Percentiles rank a stretch among this genome's conserved stretches.
Conservation (phyloP, 2,888 invertebrate genomes). For the Ormia ochracea region DNA sequence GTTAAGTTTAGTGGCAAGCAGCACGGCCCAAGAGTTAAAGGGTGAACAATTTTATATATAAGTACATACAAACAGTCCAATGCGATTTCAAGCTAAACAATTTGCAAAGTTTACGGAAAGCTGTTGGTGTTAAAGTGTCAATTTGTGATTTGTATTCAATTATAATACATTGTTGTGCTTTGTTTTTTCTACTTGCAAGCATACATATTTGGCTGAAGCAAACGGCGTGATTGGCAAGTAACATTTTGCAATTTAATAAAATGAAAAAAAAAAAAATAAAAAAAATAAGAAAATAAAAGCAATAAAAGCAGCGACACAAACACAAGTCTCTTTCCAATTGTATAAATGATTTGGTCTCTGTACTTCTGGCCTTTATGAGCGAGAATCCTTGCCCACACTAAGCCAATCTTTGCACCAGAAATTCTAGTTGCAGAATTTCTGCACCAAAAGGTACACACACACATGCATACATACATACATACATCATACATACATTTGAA, state of each 20-base stretch:
- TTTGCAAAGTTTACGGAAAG: slow-evolving; percentile 35
- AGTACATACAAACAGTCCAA: background rate
- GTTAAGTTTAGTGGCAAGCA: background rate
- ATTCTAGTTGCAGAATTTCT: no score
- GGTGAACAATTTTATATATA: no score
- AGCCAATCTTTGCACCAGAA: no score
- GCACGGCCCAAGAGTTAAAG: background rate
- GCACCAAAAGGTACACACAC: no score
- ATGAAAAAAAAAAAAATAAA: background rate
- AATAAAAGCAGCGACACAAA: background rate
- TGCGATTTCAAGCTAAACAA: slow-evolving; percentile 28
- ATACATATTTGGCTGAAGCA: slow-evolving; percentile 35
- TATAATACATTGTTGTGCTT: slow-evolving; percentile 43
- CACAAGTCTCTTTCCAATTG: slow-evolving; percentile 15
- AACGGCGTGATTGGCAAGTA: slow-evolving; percentile 41
- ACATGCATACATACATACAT: no score
- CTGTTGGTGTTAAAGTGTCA: slow-evolving; percentile 57
- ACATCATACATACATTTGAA: no score
- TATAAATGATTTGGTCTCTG: background rate
- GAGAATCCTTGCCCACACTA: no score
- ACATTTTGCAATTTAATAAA: slow-evolving; percentile 31
- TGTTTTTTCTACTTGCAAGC: slow-evolving; percentile 10
- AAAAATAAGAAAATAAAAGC: background rate
- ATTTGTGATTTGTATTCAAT: slow-evolving; percentile 61
- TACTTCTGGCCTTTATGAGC: no score